Conservation (phyloP, 2,888 invertebrate genomes). For the Hyposoter dolosus region DNA sequence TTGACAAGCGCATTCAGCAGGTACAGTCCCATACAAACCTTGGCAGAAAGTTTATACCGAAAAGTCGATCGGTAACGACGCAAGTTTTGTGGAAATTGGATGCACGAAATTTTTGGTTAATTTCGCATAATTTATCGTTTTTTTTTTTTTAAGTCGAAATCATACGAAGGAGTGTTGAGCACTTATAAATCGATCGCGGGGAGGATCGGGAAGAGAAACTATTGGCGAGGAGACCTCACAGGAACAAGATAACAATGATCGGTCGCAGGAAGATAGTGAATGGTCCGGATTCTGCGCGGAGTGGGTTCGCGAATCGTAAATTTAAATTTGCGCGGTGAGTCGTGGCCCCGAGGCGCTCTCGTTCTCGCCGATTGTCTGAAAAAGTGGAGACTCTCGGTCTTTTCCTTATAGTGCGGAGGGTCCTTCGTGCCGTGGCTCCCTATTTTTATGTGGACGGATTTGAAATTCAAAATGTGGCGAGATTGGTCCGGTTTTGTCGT, state of each 20-base stretch:
- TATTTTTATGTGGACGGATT: conserved; percentile 62
- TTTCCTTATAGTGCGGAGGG: neutral
- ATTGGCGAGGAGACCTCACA: conserved; percentile 26
- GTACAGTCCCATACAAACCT: conserved; percentile 10
- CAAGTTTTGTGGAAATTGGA: no score
- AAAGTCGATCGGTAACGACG: neutral
- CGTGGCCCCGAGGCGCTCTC: conserved; percentile 43
- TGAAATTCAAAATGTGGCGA: conserved; percentile 77
- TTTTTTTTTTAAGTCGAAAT: no score
- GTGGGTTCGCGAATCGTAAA: conserved; percentile 70
- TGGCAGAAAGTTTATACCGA: neutral
- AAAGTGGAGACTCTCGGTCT: conserved; percentile 59
- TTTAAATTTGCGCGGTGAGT: conserved; percentile 70
- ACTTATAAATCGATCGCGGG: neutral
- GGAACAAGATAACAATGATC: conserved; percentile 72
- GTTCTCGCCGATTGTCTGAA: conserved; percentile 66
- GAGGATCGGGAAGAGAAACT: conserved; percentile 16
- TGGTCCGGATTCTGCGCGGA: conserved; percentile 5
- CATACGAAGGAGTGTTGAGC: neutral
- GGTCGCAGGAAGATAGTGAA: conserved; percentile 19
- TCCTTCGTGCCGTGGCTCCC: neutral
- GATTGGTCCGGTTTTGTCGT: conserved; percentile 79
- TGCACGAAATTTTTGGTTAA: neutral
- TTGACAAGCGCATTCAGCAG: conserved; percentile 22
- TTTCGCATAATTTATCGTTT: no score